These are phyloP conservation scores for Drosophila azteca DNA, from an alignment of 1,140 invertebrate species.

Conservation along the genomic window DNA sequence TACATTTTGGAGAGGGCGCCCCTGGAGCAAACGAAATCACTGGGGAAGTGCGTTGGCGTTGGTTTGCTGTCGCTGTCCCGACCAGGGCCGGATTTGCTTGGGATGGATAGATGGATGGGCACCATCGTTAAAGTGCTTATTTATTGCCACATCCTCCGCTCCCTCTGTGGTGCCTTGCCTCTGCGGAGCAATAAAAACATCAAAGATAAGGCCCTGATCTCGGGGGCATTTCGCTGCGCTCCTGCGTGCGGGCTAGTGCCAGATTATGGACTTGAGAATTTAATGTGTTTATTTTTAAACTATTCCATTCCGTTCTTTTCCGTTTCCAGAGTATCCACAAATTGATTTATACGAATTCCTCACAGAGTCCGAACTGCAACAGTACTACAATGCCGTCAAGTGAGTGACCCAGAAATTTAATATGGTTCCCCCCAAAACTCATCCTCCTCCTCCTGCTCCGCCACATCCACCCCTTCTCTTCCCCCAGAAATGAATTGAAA, in stretches of 20 bases:
- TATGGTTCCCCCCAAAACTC: slow-evolving; percentile 6
- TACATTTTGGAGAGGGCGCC: slow-evolving; percentile 21
- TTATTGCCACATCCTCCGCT: slow-evolving; percentile 43
- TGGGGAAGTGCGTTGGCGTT: slow-evolving; percentile 33
- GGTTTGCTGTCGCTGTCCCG: no score
- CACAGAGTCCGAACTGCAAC: slow-evolving; percentile 94
- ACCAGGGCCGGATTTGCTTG: no score
- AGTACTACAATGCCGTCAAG: slow-evolving; percentile 91
- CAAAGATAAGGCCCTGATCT: slow-evolving; percentile 39
- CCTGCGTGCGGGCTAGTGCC: slow-evolving; percentile 39
- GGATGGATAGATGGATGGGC: slow-evolving; percentile 24
- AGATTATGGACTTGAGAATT: slow-evolving; percentile 34
- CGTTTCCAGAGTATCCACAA: slow-evolving; percentile 72
- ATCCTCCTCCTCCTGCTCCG: not conserved
- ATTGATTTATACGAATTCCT: slow-evolving; percentile 95
- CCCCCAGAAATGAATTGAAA: slow-evolving; percentile 89
- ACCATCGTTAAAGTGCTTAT: slow-evolving; percentile 27
- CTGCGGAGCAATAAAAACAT: slow-evolving; percentile 15
- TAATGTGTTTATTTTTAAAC: slow-evolving; percentile 52
- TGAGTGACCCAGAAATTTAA: slow-evolving; percentile 78
- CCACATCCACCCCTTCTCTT: slow-evolving; percentile 38
- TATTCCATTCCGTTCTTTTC: slow-evolving; percentile 2
- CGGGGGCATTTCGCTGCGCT: not conserved
- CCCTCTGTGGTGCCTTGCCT: not conserved
- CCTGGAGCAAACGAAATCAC: slow-evolving; percentile 10